Evolutionary conservation across 92 coral and sea anemone species (phyloP), one percentile per base, ranked within the genome.

Genomic region (Metridium senile): DNA sequence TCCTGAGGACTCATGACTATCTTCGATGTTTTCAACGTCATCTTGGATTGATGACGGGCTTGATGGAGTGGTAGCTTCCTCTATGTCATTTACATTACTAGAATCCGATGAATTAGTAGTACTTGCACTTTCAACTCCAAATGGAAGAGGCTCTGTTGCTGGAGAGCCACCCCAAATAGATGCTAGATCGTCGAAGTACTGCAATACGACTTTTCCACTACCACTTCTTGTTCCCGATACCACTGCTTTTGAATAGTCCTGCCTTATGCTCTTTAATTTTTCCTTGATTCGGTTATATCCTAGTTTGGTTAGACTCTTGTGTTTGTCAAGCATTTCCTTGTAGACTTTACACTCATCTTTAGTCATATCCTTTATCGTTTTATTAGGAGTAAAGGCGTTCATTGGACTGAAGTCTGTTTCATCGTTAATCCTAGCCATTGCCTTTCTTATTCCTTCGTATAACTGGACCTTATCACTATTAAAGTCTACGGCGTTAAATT

Each of bases 91-190:
- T 54, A 9, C 34, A 62, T 39, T 13, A 39, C 13, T 39, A 39
- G 49, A 39, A 39, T 4, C 8, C 6, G 49, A 39, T 39, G 49
- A 39, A 4, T 39, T n/a, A n/a, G n/a, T n/a, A n/a, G n/a, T n/a
- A n/a, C n/a, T n/a, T n/a, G n/a, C n/a, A n/a, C n/a, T n/a, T n/a
- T n/a, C n/a, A n/a, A n/a, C 49, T 13, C 85, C 89, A 72, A 79
- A 79, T 0, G 84, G 59, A 26, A 79, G 28, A 11, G 84, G 21
- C 62, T 56, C 78, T 20, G 89, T 85, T 17, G 89, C 81, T 1
- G 89, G 85, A 6, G 80, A 78, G 10, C 81, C 89, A 25, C 80
- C 89, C 89, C 89, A 84, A 21, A 84, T 78, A 25, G 71, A 74
- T 0, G 74, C 33, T 23, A 79, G 51, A 9, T 67, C 68, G 45